Base-by-base conservation (phyloP, 2,797 vertebrate species). In the Anomalospiza imberbis region DNA sequence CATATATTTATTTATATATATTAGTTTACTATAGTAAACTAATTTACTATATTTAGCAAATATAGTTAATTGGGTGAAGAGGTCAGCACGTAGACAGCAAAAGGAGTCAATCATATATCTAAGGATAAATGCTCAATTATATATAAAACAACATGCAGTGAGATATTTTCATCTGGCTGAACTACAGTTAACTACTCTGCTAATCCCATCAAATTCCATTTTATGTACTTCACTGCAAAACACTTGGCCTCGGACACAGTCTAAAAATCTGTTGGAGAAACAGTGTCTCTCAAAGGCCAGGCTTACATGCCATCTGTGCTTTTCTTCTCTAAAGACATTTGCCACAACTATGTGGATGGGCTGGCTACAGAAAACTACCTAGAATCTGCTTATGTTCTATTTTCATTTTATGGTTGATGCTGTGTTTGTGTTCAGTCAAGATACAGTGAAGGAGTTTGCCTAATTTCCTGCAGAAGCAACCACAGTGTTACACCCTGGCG, bases 141-240 rank as follows among this genome's bases (percentile, higher is more conserved):
- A 50, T 65, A 58, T 63, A 83, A 60, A 85, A 54, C 20, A 86
- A 79, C 24, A 51, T 53, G n/a, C 5, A 40, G 14, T 17, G 20
- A 88, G 36, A 76, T 66, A 25, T 66, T 90, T 61, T 76, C 12
- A 31, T 62, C 68, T 73, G 53, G 21, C 40, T 58, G 28, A 70
- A 53, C 42, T 57, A 29, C 36, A 71, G 28, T 40, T 40, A 84
- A 71, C 51, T 74, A 29, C 38, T 74, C 48, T 62, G 72, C 20
- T 89, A 89, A 75, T 85, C 14, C 50, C 50, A 81, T 38, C 32
- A 67, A 87, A 87, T 71, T 70, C 31, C 61, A 63, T 71, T 92
- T 91, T 44, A 77, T 63, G 31, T 67, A 87, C n/a, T 70, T n/a
- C 6, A 9, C n/a, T 76, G 8, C 3, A 10, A 89, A 89, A 63